Conservation (phyloP, 2,113 vertebrate species). For the Neodontobutis hainanensis region DNA sequence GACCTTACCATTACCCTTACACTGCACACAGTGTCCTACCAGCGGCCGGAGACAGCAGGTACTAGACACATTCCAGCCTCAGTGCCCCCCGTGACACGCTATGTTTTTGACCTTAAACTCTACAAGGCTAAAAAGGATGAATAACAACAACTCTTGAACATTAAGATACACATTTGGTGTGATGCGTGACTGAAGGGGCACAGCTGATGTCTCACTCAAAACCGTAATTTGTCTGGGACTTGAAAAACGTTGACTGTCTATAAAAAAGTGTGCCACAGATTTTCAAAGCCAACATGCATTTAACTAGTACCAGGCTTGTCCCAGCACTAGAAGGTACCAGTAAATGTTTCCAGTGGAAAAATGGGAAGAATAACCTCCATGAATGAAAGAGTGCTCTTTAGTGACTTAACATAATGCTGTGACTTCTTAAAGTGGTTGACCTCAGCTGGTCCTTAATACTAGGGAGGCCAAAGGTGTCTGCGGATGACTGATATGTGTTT, state of each 20-base stretch:
- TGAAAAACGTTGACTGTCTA: conserved; percentile 31
- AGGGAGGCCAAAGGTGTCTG: conserved; percentile 32
- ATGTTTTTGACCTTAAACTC: conserved; percentile 27
- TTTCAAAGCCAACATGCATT: conserved; percentile 37
- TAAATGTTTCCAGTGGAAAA: conserved; percentile 33
- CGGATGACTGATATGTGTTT: conserved; percentile 41
- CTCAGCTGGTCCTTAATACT: conserved; percentile 32
- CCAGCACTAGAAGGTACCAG: conserved; percentile 24
- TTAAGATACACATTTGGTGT: not conserved
- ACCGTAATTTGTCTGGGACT: conserved; percentile 27
- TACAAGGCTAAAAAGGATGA: not conserved
- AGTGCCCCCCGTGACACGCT: conserved; percentile 21
- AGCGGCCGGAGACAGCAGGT: conserved; percentile 31
- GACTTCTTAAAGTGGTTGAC: conserved; percentile 47
- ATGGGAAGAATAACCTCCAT: conserved; percentile 20
- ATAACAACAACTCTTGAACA: not conserved
- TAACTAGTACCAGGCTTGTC: conserved; percentile 44
- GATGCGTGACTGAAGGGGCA: conserved; percentile 8
- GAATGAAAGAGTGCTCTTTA: conserved; percentile 30
- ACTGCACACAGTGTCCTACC: conserved; percentile 30
- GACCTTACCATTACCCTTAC: conserved; percentile 35
- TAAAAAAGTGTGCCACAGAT: conserved; percentile 39
- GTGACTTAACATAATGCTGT: conserved; percentile 33
- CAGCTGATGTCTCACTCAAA: not conserved
- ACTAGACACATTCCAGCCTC: conserved; percentile 35